Conservation (phyloP, 2,113 vertebrate genomes). For the Echinops telfairi region DNA sequence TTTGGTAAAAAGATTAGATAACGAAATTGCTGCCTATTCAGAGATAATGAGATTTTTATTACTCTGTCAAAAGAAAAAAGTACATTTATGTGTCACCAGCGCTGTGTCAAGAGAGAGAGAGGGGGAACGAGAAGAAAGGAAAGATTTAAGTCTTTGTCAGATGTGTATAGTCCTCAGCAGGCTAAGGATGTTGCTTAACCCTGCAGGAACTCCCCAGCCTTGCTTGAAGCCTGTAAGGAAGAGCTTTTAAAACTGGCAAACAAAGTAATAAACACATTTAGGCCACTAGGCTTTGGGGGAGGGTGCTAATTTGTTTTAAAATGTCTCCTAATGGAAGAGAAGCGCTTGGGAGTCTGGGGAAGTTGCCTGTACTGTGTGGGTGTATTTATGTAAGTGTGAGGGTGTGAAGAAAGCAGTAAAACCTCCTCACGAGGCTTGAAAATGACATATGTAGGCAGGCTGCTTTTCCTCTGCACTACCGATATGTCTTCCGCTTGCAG, state of each 20-base stretch:
- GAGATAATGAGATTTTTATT: constrained; percentile 92
- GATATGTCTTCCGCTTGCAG: constrained; percentile 1
- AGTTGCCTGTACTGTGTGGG: constrained; percentile 46
- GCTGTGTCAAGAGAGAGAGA: constrained; percentile 71
- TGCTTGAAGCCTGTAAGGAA: constrained; percentile 72
- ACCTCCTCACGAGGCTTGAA: constrained; percentile 64
- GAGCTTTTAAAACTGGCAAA: constrained; percentile 80
- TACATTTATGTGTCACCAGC: constrained; percentile 87
- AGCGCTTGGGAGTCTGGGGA: constrained; percentile 63
- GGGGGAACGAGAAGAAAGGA: constrained; percentile 75
- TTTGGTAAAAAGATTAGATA: constrained; percentile 92
- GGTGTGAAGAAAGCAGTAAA: constrained; percentile 83
- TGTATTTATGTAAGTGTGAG: constrained; percentile 79
- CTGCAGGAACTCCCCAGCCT: neutral
- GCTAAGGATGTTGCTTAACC: constrained; percentile 64
- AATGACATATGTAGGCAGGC: constrained; percentile 74
- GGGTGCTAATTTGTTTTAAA: constrained; percentile 80
- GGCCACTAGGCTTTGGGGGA: constrained; percentile 60
- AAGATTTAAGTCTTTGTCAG: constrained; percentile 83
- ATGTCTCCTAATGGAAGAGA: constrained; percentile 75
- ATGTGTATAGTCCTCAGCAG: constrained; percentile 73
- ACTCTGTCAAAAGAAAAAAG: constrained; percentile 87
- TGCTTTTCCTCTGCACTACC: constrained; percentile 52
- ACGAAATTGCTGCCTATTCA: constrained; percentile 91
- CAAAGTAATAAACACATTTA: constrained; percentile 79